Conservation (phyloP, 2,888 invertebrate genomes). For the Dynastes tityus region DNA sequence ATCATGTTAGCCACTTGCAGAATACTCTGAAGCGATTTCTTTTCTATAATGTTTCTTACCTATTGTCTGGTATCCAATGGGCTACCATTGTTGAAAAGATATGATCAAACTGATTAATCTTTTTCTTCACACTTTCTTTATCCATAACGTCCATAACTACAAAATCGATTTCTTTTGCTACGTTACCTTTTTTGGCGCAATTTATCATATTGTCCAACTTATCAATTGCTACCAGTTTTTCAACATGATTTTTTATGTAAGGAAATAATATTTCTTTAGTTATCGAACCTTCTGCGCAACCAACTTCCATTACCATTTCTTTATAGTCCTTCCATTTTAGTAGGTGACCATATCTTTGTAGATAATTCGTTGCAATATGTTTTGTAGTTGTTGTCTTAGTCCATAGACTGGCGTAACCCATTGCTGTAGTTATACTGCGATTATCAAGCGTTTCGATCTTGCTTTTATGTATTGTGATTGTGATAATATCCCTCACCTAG, state of each 20-base stretch:
- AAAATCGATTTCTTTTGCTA: not conserved
- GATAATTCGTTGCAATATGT: too few species aligned
- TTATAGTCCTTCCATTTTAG: not conserved
- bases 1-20: too few species aligned
- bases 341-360: too few species aligned
- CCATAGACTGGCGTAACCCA: too few species aligned
- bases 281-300: slow-evolving; percentile 16
- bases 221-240: slow-evolving; percentile 10
- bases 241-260: not conserved
- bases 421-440: too few species aligned
- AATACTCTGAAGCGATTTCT: too few species aligned
- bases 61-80: not conserved
- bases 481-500: too few species aligned
- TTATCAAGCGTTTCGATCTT: too few species aligned
- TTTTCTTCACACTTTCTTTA: not conserved
- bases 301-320: slow-evolving; percentile 16
- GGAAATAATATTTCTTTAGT: not conserved
- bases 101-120: not conserved
- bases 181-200: not conserved
- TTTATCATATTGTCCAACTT: not conserved
- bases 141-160: not conserved
- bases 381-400: too few species aligned
- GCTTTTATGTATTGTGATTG: too few species aligned
- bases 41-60: not conserved
- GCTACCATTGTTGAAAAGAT: not conserved